Percentiles rank a stretch among this genome's conserved stretches.
These are phyloP conservation scores for Empis stercorea DNA, from an alignment of 2,888 invertebrate species.

Conservation along the genomic window DNA sequence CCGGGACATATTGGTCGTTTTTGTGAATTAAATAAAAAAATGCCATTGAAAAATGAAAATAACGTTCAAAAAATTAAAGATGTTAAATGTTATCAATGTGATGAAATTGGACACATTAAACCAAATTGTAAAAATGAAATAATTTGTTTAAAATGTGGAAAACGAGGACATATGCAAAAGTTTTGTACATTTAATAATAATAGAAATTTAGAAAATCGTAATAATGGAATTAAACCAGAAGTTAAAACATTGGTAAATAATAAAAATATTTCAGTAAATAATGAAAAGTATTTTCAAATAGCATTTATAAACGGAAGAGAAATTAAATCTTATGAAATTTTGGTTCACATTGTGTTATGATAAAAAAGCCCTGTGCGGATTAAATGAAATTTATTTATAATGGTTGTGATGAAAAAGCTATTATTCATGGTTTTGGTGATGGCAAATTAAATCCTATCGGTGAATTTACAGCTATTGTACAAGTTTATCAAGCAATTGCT, in stretches of 20 bases:
- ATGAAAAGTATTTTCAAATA: background rate
- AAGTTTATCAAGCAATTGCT: background rate
- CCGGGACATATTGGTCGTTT: constrained; percentile 5
- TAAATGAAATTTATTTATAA: background rate
- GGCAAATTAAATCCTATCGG: background rate
- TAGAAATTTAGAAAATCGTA: constrained; percentile 2
- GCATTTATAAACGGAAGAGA: background rate
- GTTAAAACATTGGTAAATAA: background rate
- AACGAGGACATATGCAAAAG: constrained; percentile 7
- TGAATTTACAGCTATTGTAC: background rate
- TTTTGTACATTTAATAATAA: constrained; percentile 2
- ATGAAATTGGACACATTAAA: constrained; percentile 7
- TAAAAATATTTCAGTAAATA: background rate
- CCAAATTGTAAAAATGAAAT: constrained; percentile 5
- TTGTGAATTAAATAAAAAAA: background rate
- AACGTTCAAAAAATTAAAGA: background rate
- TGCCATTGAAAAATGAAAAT: background rate
- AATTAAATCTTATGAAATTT: background rate
- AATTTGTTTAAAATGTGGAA: constrained; percentile 6
- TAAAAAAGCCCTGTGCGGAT: too few relatives aligned
- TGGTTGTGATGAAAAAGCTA: background rate
- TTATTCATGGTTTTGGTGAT: background rate
- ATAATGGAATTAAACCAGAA: constrained; percentile 2
- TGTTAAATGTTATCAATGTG: constrained; percentile 2
- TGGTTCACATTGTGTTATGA: too few relatives aligned